Evolutionary conservation across 2,797 vertebrate species (phyloP), one percentile per base, ranked within the genome.

Genomic region (Vespertilio murinus): DNA sequence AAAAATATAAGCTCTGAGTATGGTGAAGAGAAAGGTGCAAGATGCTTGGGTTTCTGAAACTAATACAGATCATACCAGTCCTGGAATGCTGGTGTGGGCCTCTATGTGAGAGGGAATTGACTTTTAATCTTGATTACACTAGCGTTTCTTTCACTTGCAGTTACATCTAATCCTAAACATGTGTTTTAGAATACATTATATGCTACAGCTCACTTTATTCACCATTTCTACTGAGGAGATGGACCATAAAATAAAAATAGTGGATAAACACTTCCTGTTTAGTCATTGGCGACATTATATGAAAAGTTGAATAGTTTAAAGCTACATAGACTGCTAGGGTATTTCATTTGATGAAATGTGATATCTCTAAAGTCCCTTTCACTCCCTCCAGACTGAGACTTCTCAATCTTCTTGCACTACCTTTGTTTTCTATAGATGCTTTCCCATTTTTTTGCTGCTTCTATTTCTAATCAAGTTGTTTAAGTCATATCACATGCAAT

Each of bases 301-400:
- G 28, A 61, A 92, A 70, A 52, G 30, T 0, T 22, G 16, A 74
- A n/a, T 35, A 73, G 33, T 69, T 71, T 74, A 83, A 67, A 69
- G 1, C 6, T 61, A 18, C 38, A 6, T 2, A 78, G 25, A 33
- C 10, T 35, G 18, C 11, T 64, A 14, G 35, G 0, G 1, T 42
- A 64, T 70, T 88, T n/a, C 4, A 33, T 78, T n/a, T 91, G 28
- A 82, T 79, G 28, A 88, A 47, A 78, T 45, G 28, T 88, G 28
- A 45, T 30, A 52, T 35, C 2, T 85, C 61, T 25, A 22, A 85
- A 54, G 8, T 40, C 54, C 38, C 30, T 30, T 77, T 88, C 10
- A 17, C 10, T 64, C 18, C 12, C 13, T 40, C 35, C 22, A 23
- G 5, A 7, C 18, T 52, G 17, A 42, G 47, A 74, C 6, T 16